Evolutionary conservation across 2,113 vertebrate species (phyloP), one percentile per base, ranked within the genome.

Genomic region (Todiramphus saurophagus): DNA sequence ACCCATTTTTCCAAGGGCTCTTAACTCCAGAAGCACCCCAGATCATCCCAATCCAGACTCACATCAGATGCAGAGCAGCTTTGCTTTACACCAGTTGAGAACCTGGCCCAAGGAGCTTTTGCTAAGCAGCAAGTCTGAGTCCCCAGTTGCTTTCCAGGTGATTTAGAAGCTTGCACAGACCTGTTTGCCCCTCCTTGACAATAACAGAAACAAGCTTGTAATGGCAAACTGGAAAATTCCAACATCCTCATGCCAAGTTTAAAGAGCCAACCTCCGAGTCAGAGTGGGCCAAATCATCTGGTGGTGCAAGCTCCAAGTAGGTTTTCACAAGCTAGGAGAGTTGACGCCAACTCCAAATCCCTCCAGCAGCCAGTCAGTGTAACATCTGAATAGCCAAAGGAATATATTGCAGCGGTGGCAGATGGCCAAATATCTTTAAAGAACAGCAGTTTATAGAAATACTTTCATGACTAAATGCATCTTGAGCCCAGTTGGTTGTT

Each of bases 131-230:
- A n/a, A 59, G 0, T 8, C 60, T 51, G 73, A 84, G 43, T 10
- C 92, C 20, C 64, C n/a, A 6, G 21, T 64, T 25, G 37, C 64
- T 92, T 48, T 58, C 93, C 95, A 58, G 89, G 73, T 84, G 95
- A 92, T 93, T 19, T 50, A 28, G 70, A 63, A 92, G 91, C 96
- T 66, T 97, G 96, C 87, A 91, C 89, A 50, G 94, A 87, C 96
- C 92, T 97, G 96, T 63, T 79, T 1, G 77, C 77, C 43, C 91
- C 96, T 95, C 94, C 96, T 89, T 56, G 7, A 10, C 83, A 59
- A 16, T 25, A 92, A 1, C 77, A 84, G 58, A 11, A 23, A 77
- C 10, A n/a, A 33, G 31, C 80, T 20, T 41, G 43, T 13, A 80
- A 31, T 8, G 55, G 94, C 87, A 66, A 90, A 73, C 95, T 69